A percentile compares a stretch with the other conserved stretches of the same genome.
phyloP scores from a whole-genome alignment of 2,113 vertebrate species.

The Tupaia chinensis region DNA sequence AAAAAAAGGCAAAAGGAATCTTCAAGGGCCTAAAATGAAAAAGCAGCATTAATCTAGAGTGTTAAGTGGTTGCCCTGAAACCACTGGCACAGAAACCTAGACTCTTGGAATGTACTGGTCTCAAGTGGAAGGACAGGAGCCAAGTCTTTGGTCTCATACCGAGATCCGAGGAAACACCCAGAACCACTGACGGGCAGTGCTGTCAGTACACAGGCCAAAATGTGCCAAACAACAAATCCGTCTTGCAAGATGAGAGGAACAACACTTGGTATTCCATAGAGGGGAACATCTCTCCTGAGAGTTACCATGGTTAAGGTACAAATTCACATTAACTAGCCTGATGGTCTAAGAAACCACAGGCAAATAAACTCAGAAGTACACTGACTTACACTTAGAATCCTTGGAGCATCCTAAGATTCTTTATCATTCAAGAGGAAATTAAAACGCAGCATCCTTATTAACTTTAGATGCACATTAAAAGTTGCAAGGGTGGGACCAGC shows the following conservation, averaged over 20 bases:
- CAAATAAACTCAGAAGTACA: not conserved
- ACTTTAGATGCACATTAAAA: not conserved
- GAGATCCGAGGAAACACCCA: not conserved
- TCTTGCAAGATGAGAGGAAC: not conserved
- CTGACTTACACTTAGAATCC: not conserved
- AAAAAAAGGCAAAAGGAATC: no score
- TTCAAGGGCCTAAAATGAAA: not conserved
- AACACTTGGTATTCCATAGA: not conserved
- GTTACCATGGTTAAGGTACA: not conserved
- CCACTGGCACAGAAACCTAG: not conserved
- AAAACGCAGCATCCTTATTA: not conserved
- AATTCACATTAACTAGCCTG: not conserved
- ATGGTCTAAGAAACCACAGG: not conserved
- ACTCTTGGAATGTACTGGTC: not conserved
- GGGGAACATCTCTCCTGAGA: not conserved
- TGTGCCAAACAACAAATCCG: not conserved
- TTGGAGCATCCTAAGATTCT: not conserved
- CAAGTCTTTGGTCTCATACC: not conserved
- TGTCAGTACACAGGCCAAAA: not conserved
- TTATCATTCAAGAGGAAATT: not conserved
- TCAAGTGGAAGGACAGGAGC: not conserved
- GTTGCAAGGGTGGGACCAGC: not conserved
- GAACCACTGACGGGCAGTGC: not conserved
- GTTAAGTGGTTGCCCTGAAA: not conserved
- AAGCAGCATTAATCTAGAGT: not conserved